Conservation (phyloP, 2,113 vertebrate species). For the Redunca redunca region DNA sequence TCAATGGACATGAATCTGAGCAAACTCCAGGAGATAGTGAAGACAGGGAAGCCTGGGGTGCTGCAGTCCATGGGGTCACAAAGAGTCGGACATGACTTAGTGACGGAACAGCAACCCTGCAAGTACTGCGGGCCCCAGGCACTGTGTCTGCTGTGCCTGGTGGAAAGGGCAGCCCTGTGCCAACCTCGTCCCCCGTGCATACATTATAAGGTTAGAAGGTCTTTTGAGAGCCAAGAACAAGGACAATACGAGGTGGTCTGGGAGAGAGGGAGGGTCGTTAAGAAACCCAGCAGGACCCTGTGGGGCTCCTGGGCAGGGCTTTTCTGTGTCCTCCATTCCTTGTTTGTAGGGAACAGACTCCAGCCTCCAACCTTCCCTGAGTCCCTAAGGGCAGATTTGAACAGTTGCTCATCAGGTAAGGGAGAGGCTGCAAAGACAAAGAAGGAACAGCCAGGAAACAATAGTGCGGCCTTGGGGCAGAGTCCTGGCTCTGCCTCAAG, state of each 20-base stretch:
- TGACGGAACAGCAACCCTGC: neutral
- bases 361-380: neutral
- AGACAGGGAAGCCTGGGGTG: neutral
- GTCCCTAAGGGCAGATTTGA: neutral
- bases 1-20: neutral
- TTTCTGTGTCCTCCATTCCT: neutral
- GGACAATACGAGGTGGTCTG: neutral
- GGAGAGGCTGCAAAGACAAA: neutral
- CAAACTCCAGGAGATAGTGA: neutral
- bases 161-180: neutral
- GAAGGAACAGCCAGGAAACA: neutral
- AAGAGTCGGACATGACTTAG: neutral
- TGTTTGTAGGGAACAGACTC: neutral
- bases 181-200: neutral
- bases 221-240: neutral
- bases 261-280: neutral
- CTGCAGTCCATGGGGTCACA: neutral
- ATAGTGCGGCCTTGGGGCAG: neutral
- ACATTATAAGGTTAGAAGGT: neutral
- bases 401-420: neutral
- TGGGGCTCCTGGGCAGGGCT: neutral
- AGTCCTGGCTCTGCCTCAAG: neutral
- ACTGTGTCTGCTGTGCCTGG: neutral
- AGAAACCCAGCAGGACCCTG: neutral
- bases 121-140: neutral